Evolutionary conservation across 2,113 vertebrate genomes (phyloP).

Genomic region (Siniperca knerii): DNA sequence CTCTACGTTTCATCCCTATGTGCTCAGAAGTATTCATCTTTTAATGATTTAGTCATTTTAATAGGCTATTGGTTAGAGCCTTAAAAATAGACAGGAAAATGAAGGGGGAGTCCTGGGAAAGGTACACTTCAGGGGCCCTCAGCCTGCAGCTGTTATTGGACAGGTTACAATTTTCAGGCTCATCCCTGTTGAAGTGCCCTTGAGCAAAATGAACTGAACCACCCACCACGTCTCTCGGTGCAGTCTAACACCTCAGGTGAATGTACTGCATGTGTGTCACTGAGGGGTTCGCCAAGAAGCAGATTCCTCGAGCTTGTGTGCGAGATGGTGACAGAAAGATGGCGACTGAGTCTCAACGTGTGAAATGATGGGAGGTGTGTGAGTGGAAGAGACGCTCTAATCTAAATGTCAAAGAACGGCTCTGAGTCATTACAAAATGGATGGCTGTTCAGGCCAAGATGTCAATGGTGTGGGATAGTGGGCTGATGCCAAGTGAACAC

Average conservation of each 20-base stretch:
- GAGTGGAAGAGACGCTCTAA: constrained; percentile 29
- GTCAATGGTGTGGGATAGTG: constrained; percentile 25
- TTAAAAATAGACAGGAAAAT: constrained; percentile 10
- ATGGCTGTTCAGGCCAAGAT: constrained; percentile 6
- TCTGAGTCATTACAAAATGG: constrained; percentile 35
- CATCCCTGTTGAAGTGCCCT: constrained; percentile 18
- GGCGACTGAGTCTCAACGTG: constrained; percentile 35
- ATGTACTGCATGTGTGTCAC: constrained; percentile 11
- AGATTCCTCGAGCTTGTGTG: not conserved
- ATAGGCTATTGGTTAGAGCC: not conserved
- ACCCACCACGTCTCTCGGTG: constrained; percentile 7
- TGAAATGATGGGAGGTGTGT: constrained; percentile 37
- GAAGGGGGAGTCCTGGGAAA: not conserved
- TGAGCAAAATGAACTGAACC: constrained; percentile 18
- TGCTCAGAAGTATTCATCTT: constrained; percentile 1
- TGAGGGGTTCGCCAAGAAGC: constrained; percentile 1
- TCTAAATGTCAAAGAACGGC: constrained; percentile 62
- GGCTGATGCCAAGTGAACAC: not conserved
- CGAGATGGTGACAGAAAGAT: constrained; percentile 34
- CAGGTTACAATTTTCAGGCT: not conserved
- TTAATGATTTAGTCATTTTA: not conserved
- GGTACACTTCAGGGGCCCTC: not conserved
- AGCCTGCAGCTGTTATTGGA: not conserved
- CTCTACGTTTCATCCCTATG: not conserved
- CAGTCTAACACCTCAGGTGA: constrained; percentile 35